Conservation (phyloP, 2,113 vertebrate genomes). For the Egretta garzetta region DNA sequence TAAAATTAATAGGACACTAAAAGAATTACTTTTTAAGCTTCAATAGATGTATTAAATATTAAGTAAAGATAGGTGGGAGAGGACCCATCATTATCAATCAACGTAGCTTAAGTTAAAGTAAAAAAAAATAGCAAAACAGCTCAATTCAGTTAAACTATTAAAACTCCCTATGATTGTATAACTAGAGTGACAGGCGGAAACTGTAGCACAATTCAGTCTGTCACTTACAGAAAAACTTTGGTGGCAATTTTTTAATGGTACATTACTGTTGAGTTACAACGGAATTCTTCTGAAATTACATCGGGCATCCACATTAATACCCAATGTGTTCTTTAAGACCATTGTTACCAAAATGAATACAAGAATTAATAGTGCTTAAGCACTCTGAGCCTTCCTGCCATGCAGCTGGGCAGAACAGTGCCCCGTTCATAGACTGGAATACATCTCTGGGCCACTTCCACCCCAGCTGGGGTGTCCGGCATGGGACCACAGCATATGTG, state of each 20-base stretch:
- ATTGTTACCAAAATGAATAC: conserved; percentile 70
- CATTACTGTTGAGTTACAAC: conserved; percentile 59
- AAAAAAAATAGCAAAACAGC: neutral
- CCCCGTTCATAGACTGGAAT: conserved; percentile 74
- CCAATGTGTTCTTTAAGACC: conserved; percentile 70
- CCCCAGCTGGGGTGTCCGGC: conserved; percentile 71
- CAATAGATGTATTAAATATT: conserved; percentile 48
- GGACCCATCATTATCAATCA: conserved; percentile 55
- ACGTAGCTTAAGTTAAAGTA: conserved; percentile 29
- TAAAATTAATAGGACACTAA: conserved; percentile 9
- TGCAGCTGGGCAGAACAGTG: conserved; percentile 79
- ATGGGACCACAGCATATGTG: conserved; percentile 14
- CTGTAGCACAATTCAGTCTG: conserved; percentile 54
- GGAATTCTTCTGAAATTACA: conserved; percentile 75
- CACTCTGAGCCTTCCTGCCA: conserved; percentile 66
- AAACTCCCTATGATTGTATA: conserved; percentile 23
- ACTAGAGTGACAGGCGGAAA: conserved; percentile 52
- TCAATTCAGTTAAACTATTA: conserved; percentile 48
- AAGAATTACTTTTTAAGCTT: conserved; percentile 57
- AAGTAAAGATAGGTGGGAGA: conserved; percentile 46
- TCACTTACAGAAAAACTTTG: conserved; percentile 55
- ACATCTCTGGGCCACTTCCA: conserved; percentile 48
- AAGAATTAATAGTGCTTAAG: conserved; percentile 63
- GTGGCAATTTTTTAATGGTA: conserved; percentile 55
- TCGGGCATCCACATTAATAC: conserved; percentile 44